Evolutionary conservation across 1,140 invertebrate genomes (phyloP).

Genomic region (Lutraria rhynchaena): DNA sequence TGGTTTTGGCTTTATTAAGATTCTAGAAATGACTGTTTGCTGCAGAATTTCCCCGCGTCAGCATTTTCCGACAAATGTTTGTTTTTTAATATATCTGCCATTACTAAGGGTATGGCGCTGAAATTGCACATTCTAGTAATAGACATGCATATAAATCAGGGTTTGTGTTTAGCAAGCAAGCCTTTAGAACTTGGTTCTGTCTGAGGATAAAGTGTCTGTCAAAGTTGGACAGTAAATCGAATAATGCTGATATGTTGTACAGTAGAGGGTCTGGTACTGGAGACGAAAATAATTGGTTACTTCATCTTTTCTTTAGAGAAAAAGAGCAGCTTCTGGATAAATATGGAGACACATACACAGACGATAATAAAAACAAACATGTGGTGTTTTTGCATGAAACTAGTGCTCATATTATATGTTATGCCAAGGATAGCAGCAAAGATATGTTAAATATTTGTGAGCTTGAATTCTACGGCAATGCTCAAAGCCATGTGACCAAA

Average conservation of each 20-base stretch:
- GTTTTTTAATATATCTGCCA: no score
- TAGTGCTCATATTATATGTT: constrained; percentile 48
- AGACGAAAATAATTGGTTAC: neutral
- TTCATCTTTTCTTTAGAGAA: constrained; percentile 22
- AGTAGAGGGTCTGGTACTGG: no score
- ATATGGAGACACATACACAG: neutral
- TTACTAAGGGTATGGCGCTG: no score
- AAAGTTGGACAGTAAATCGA: no score
- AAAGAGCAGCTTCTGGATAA: constrained; percentile 31
- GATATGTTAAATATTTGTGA: constrained; percentile 30
- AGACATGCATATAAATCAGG: no score
- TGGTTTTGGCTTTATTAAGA: no score
- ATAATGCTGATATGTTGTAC: no score
- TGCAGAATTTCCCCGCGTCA: no score
- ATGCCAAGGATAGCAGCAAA: constrained; percentile 39
- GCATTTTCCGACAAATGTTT: no score
- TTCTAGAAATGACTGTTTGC: no score
- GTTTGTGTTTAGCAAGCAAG: constrained; percentile 62
- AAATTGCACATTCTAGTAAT: no score
- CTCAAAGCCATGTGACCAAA: neutral
- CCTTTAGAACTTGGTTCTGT: constrained; percentile 61
- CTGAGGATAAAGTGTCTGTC: constrained; percentile 4
- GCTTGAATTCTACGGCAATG: constrained; percentile 36
- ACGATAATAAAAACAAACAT: constrained; percentile 8
- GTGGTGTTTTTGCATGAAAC: constrained; percentile 17